Evolutionary conservation across 2,888 invertebrate species (phyloP).

Genomic region (Stegana nigrithorax): DNA sequence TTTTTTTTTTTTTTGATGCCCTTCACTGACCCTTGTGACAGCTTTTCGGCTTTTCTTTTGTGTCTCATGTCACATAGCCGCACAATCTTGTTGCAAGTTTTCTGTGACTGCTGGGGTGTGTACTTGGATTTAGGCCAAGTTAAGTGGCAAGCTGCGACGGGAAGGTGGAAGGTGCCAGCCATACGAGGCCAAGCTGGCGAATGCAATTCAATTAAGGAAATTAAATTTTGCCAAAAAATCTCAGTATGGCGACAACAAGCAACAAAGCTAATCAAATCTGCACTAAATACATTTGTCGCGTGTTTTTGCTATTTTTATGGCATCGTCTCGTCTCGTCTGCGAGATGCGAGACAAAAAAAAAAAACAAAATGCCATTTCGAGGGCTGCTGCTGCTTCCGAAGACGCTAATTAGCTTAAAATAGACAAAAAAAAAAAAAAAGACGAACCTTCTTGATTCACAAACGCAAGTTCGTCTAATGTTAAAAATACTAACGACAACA

Average conservation of each 20-base stretch:
- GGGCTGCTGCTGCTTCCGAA: not conserved
- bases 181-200: not conserved
- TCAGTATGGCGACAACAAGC: not conserved
- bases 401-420: slow-evolving; percentile 22
- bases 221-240: slow-evolving; percentile 2
- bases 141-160: not conserved
- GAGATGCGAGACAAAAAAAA: not conserved
- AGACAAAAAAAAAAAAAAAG: slow-evolving; percentile 16
- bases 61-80: no score
- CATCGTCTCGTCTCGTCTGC: slow-evolving; percentile 28
- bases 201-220: slow-evolving; percentile 11
- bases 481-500: slow-evolving; percentile 7
- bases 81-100: no score
- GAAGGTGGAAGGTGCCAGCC: no score
- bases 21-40: no score
- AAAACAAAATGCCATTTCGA: not conserved
- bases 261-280: not conserved
- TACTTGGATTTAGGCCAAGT: slow-evolving; percentile 8
- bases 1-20: no score
- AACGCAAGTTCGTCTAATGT: slow-evolving; percentile 1
- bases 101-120: slow-evolving; percentile 5
- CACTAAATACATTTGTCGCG: not conserved
- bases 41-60: no score
- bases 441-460: slow-evolving; percentile 21
- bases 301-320: slow-evolving; percentile 6